phyloP scores from a whole-genome alignment of 2,113 vertebrate species.

The Plectropomus leopardus region DNA sequence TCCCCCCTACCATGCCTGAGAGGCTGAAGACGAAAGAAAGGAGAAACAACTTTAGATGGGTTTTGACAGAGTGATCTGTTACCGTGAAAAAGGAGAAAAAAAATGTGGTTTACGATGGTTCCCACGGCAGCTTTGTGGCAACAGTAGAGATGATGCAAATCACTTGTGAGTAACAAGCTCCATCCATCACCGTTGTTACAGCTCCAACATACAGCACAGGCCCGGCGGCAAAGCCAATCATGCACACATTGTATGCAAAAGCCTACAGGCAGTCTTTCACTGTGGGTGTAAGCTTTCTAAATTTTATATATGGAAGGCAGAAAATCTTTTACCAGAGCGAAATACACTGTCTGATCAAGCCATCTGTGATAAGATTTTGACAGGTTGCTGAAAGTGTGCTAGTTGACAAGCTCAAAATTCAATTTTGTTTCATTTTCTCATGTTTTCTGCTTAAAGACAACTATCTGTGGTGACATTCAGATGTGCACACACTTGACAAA shows the following conservation, averaged over 20 bases:
- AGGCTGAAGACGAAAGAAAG: slow-evolving; percentile 60
- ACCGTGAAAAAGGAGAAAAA: slow-evolving; percentile 30
- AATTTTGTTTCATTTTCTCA: slow-evolving; percentile 63
- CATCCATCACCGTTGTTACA: slow-evolving; percentile 78
- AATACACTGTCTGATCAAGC: slow-evolving; percentile 65
- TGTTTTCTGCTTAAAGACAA: slow-evolving; percentile 51
- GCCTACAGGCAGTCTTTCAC: slow-evolving; percentile 53
- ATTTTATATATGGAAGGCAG: slow-evolving; percentile 61
- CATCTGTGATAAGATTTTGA: slow-evolving; percentile 75
- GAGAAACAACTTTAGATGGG: slow-evolving; percentile 40
- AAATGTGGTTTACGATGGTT: slow-evolving; percentile 55
- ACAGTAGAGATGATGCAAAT: slow-evolving; percentile 80
- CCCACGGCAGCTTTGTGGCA: slow-evolving; percentile 56
- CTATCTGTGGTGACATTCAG: slow-evolving; percentile 46
- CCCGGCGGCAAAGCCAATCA: slow-evolving; percentile 57
- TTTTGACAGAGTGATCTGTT: slow-evolving; percentile 55
- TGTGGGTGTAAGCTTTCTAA: slow-evolving; percentile 64
- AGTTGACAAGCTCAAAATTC: slow-evolving; percentile 70
- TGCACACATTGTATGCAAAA: slow-evolving; percentile 62
- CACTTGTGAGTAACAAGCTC: slow-evolving; percentile 73
- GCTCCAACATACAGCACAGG: slow-evolving; percentile 36
- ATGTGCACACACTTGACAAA: slow-evolving; percentile 45
- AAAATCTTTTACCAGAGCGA: slow-evolving; percentile 58
- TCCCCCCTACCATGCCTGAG: slow-evolving; percentile 19
- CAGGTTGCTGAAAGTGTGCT: slow-evolving; percentile 56